Conservation (phyloP, 2,888 invertebrate species). For the Trichacis sp. region DNA sequence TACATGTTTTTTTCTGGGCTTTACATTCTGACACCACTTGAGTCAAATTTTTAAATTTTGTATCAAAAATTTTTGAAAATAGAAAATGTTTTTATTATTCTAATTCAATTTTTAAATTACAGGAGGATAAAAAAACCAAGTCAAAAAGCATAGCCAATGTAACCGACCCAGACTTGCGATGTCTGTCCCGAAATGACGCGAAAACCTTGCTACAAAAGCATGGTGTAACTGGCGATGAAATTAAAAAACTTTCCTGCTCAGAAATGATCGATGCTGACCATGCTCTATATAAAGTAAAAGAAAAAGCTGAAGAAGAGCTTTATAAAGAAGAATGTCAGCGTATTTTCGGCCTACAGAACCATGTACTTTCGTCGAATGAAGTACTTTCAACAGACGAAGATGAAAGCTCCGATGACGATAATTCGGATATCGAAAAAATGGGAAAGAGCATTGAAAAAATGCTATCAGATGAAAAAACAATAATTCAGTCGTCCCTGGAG, state of each 20-base stretch:
- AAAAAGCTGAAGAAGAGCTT: slow-evolving; percentile 95
- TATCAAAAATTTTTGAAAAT: too few species aligned
- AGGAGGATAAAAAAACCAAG: slow-evolving; percentile 89
- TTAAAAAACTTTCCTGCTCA: slow-evolving; percentile 91
- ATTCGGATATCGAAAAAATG: slow-evolving; percentile 97
- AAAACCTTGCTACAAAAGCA: slow-evolving; percentile 95
- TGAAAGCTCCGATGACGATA: slow-evolving; percentile 93
- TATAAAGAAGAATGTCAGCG: slow-evolving; percentile 99
- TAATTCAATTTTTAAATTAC: slow-evolving; percentile 17
- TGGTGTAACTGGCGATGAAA: slow-evolving; percentile 97
- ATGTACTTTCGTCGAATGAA: slow-evolving; percentile 91
- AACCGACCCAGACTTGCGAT: slow-evolving; percentile 96
- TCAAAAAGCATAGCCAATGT: slow-evolving; percentile 96
- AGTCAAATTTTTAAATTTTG: too few species aligned
- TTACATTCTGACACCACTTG: too few species aligned
- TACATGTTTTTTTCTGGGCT: too few species aligned
- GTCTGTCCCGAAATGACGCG: slow-evolving; percentile 95
- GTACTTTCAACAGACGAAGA: slow-evolving; percentile 95
- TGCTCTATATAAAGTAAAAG: slow-evolving; percentile 97
- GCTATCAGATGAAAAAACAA: slow-evolving; percentile 96
- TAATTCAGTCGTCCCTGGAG: slow-evolving; percentile 89
- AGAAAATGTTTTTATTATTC: too few species aligned
- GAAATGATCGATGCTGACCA: slow-evolving; percentile 99
- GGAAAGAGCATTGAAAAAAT: slow-evolving; percentile 98
- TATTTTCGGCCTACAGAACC: slow-evolving; percentile 97